Evolutionary conservation across 2,797 vertebrate genomes (phyloP).

Genomic region (Decapterus maruadsi): DNA sequence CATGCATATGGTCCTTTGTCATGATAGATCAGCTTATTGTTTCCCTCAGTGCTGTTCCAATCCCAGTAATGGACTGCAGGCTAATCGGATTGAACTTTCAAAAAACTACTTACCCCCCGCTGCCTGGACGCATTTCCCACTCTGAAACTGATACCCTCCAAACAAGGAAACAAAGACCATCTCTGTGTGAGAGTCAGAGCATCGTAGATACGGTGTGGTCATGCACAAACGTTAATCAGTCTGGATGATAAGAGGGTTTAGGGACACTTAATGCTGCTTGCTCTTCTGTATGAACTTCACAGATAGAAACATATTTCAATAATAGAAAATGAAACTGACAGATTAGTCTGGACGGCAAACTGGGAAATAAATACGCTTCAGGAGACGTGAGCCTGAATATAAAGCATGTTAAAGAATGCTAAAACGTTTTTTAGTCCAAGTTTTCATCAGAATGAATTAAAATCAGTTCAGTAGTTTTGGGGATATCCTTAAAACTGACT

Average conservation of each 20-base stretch:
- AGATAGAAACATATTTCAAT: neutral
- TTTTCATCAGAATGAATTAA: neutral
- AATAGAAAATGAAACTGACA: neutral
- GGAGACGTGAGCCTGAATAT: neutral
- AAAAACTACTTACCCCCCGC: slow-evolving; percentile 59
- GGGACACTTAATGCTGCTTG: slow-evolving; percentile 22
- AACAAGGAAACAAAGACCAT: slow-evolving; percentile 45
- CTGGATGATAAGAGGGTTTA: neutral
- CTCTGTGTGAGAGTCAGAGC: neutral
- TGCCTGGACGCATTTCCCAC: slow-evolving; percentile 35
- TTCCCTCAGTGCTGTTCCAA: slow-evolving; percentile 63
- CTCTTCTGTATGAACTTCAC: neutral
- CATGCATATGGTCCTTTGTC: slow-evolving; percentile 72
- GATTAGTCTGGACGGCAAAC: neutral
- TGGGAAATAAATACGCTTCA: neutral
- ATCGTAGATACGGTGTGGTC: neutral
- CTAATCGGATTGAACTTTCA: slow-evolving; percentile 76
- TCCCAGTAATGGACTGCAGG: slow-evolving; percentile 77
- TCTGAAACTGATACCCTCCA: slow-evolving; percentile 63
- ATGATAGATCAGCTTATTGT: slow-evolving; percentile 65
- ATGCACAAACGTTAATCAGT: neutral
- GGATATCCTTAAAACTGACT: neutral
- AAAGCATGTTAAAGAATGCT: neutral
- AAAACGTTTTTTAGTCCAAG: too few species aligned
- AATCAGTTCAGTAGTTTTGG: neutral